Evolutionary conservation across 92 coral and sea anemone genomes (phyloP).

Genomic region (Zoanthus solanderi): DNA sequence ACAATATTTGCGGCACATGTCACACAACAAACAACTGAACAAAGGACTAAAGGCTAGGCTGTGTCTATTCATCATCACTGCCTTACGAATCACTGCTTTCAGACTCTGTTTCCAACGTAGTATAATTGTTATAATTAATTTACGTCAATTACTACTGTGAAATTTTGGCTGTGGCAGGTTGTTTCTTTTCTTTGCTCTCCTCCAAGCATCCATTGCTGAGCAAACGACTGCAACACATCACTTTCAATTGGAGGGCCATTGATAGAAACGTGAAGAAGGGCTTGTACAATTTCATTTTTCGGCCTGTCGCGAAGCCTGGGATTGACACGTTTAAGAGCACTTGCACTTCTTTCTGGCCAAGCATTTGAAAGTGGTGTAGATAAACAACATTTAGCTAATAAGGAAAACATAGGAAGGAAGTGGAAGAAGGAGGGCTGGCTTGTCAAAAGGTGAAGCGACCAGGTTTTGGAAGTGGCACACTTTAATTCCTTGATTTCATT

Average conservation of each 20-base stretch:
- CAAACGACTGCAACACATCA: constrained; percentile 31
- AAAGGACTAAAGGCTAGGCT: no score
- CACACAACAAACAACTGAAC: no score
- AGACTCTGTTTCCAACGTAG: background rate
- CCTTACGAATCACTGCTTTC: no score
- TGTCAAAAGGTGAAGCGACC: background rate
- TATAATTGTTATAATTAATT: background rate
- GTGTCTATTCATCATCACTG: no score
- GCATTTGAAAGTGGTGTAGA: background rate
- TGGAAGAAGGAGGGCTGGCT: background rate
- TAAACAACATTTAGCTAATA: background rate
- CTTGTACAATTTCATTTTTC: background rate
- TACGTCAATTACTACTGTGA: constrained; percentile 8
- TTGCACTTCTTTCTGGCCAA: constrained; percentile 14
- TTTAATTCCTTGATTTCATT: background rate
- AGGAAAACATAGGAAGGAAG: background rate
- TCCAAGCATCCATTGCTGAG: background rate
- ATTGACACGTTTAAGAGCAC: background rate
- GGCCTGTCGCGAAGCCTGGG: background rate
- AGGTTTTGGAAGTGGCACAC: background rate
- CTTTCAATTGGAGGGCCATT: constrained; percentile 61
- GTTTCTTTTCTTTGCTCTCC: background rate
- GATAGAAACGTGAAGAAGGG: background rate
- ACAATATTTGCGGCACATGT: no score
- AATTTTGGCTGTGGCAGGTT: constrained; percentile 7